These are phyloP conservation scores for Standfussiana lucernea DNA, from an alignment of 2,888 invertebrate species.

Conservation along the genomic window DNA sequence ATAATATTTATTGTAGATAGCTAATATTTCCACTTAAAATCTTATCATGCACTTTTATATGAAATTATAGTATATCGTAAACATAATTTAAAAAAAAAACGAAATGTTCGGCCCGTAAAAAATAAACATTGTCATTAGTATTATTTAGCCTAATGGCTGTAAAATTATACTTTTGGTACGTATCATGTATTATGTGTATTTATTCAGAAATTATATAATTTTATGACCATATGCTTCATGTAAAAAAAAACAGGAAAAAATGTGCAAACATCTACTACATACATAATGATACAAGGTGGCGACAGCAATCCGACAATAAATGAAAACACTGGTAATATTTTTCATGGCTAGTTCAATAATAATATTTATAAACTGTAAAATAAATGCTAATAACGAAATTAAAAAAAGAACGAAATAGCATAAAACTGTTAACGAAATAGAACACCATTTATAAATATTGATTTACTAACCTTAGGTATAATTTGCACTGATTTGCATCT, in stretches of 20 bases:
- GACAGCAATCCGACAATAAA: no score
- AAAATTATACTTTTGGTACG: neutral
- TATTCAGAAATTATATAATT: neutral
- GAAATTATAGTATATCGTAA: constrained; percentile 21
- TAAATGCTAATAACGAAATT: no score
- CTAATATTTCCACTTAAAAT: constrained; percentile 65
- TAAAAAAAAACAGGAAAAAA: neutral
- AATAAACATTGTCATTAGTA: neutral
- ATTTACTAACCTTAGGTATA: no score
- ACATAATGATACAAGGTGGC: neutral
- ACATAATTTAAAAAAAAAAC: neutral
- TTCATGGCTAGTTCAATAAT: no score
- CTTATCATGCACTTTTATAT: constrained; percentile 66
- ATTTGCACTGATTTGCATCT: no score
- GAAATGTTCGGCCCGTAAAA: neutral
- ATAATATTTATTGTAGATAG: constrained; percentile 64
- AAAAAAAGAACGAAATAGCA: no score
- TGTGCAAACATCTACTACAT: neutral
- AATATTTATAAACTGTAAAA: no score
- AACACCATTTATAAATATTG: no score
- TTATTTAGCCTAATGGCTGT: no score
- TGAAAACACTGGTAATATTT: no score
- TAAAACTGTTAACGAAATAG: no score
- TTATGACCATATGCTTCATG: neutral
- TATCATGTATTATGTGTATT: neutral